Evolutionary conservation across 2,888 invertebrate genomes (phyloP).

Genomic region (Pycnomerus fuliginosus): DNA sequence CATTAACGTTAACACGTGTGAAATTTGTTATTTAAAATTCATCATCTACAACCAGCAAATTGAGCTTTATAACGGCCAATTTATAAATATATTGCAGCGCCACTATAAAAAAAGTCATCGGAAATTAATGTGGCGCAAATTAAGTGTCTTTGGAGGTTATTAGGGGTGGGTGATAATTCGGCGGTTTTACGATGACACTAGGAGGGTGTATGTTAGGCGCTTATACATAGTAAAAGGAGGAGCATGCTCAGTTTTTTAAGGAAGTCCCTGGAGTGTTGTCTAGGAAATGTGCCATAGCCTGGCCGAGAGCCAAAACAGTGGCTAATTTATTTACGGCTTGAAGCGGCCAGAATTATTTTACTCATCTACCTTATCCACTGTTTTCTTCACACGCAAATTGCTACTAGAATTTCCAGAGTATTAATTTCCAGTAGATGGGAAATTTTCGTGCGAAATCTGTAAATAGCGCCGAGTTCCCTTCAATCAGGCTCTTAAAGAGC

Average conservation of each 20-base stretch:
- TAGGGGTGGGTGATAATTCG: not conserved
- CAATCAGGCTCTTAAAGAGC: slow-evolving; percentile 25
- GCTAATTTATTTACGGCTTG: slow-evolving; percentile 42
- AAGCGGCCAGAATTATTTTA: slow-evolving; percentile 33
- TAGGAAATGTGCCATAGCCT: slow-evolving; percentile 39
- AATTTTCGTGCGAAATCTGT: slow-evolving; percentile 12
- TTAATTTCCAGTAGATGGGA: too few species aligned
- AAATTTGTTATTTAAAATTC: too few species aligned
- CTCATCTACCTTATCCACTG: too few species aligned
- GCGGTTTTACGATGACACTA: slow-evolving; percentile 10
- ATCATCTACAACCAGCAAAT: too few species aligned
- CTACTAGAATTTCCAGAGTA: slow-evolving; percentile 1
- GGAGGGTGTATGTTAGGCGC: slow-evolving; percentile 18
- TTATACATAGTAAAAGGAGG: slow-evolving; percentile 26
- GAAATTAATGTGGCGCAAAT: slow-evolving; percentile 22
- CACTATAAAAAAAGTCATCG: too few species aligned
- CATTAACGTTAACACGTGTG: too few species aligned
- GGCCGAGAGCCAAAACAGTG: slow-evolving; percentile 38
- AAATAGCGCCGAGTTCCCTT: slow-evolving; percentile 13
- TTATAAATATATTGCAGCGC: too few species aligned
- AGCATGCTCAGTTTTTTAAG: slow-evolving; percentile 20
- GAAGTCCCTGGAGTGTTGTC: slow-evolving; percentile 34
- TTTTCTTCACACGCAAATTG: too few species aligned
- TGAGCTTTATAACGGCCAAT: too few species aligned
- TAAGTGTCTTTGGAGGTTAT: slow-evolving; percentile 4